These are phyloP conservation scores for Florisuga fusca DNA, from an alignment of 2,797 vertebrate species.

Conservation along the genomic window DNA sequence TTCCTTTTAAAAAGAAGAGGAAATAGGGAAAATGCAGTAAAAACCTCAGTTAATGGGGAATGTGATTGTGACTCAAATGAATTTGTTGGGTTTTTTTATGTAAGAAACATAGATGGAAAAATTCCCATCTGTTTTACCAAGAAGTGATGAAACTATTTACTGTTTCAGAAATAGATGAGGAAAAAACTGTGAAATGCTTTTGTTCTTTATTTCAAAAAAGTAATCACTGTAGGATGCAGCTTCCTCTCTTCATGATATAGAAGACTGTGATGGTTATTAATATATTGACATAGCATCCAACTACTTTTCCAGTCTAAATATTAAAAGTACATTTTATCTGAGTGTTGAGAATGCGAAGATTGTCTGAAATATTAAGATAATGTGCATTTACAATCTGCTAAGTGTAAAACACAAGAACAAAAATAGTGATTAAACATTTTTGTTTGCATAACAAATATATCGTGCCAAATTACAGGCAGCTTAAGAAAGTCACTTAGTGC, in stretches of 20 bases:
- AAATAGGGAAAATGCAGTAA: background rate
- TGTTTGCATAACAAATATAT: background rate
- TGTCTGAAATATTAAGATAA: constrained; percentile 27
- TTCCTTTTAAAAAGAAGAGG: background rate
- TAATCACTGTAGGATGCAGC: background rate
- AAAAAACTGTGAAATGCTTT: background rate
- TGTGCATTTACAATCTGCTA: background rate
- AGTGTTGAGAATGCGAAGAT: background rate
- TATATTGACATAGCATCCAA: too few relatives aligned
- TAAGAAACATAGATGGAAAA: background rate
- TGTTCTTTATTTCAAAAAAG: constrained; percentile 1
- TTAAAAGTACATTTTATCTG: background rate
- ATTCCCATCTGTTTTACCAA: background rate
- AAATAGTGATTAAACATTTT: background rate
- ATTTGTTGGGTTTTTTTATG: background rate
- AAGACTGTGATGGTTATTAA: background rate
- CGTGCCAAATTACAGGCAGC: background rate
- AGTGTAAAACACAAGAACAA: background rate
- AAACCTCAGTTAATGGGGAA: background rate
- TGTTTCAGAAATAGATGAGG: background rate
- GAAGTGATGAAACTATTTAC: background rate
- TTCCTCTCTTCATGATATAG: background rate
- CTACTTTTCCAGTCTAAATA: background rate
- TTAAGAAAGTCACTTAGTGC: background rate
- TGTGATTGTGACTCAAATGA: background rate